Percentiles rank a stretch among this genome's conserved stretches.
Conservation (phyloP, 2,888 invertebrate species). For the Axea sp. region DNA sequence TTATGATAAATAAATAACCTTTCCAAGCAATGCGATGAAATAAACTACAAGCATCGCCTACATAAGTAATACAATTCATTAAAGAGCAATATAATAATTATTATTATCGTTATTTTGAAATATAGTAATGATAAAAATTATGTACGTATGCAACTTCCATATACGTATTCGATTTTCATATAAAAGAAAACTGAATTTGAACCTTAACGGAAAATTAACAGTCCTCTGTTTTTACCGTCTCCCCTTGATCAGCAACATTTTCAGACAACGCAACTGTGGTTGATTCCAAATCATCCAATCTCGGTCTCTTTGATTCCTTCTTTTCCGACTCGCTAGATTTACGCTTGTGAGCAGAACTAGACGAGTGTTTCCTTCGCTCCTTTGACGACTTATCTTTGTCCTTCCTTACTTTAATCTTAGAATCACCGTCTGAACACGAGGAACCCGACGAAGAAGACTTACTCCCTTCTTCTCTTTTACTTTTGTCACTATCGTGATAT, state of each 20-base stretch:
- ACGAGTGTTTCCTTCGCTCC: conserved; percentile 51
- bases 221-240: conserved; percentile 6
- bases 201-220: conserved; percentile 20
- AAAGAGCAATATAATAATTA: neutral
- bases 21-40: neutral
- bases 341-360: conserved; percentile 43
- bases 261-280: neutral
- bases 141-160: too few relatives aligned
- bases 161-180: too few relatives aligned
- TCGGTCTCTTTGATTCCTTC: conserved; percentile 38
- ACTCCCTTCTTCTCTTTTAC: conserved; percentile 25
- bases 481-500: conserved; percentile 36
- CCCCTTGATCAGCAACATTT: conserved; percentile 1
- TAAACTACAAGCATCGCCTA: conserved; percentile 4
- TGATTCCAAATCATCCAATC: conserved; percentile 8
- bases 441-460: conserved; percentile 46
- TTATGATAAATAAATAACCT: neutral
- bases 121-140: too few relatives aligned
- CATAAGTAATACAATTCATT: conserved; percentile 12
- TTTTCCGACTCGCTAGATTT: conserved; percentile 47
- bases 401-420: conserved; percentile 32
- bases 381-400: conserved; percentile 45
- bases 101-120: too few relatives aligned
- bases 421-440: conserved; percentile 49
- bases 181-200: conserved; percentile 2